phyloP scores from a whole-genome alignment of 1,140 invertebrate species.

The fruit fly (Drosophila melanogaster) region DNA sequence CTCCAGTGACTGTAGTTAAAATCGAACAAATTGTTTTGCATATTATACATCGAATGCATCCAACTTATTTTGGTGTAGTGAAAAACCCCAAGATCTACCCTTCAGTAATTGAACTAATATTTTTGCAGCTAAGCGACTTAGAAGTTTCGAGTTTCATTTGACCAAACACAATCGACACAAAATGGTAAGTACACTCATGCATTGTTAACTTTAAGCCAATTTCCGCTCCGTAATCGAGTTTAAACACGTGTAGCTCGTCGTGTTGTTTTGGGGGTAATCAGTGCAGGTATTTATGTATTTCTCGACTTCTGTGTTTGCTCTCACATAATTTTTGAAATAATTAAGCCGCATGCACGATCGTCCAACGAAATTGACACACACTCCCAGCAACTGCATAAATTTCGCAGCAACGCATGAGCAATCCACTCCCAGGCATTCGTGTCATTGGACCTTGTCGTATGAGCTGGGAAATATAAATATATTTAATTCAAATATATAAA shows the following conservation, averaged over 20 bases:
- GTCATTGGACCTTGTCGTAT: constrained; percentile 50
- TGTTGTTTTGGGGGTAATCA: constrained; percentile 28
- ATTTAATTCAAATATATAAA: background rate
- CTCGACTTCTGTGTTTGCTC: constrained; percentile 28
- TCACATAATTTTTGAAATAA: constrained; percentile 44
- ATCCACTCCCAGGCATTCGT: constrained; percentile 17
- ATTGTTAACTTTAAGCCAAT: constrained; percentile 5
- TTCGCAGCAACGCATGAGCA: constrained; percentile 20
- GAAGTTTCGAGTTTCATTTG: constrained; percentile 56
- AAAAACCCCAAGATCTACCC: background rate
- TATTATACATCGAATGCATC: no score
- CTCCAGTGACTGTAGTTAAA: constrained; percentile 41
- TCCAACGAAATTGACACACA: constrained; percentile 52
- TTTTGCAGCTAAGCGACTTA: constrained; percentile 65
- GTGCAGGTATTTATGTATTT: constrained; percentile 30
- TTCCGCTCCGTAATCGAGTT: constrained; percentile 15
- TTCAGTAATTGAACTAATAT: constrained; percentile 30
- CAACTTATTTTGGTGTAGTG: no score
- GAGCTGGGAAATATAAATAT: constrained; percentile 1
- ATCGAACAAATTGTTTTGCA: background rate
- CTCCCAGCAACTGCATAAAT: constrained; percentile 41
- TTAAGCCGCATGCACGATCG: constrained; percentile 18
- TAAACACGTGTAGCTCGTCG: constrained; percentile 29
- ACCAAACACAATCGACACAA: constrained; percentile 53
- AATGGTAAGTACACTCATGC: constrained; percentile 55